phyloP scores from a whole-genome alignment of 1,140 invertebrate genomes.

The Apolygus lucorum region DNA sequence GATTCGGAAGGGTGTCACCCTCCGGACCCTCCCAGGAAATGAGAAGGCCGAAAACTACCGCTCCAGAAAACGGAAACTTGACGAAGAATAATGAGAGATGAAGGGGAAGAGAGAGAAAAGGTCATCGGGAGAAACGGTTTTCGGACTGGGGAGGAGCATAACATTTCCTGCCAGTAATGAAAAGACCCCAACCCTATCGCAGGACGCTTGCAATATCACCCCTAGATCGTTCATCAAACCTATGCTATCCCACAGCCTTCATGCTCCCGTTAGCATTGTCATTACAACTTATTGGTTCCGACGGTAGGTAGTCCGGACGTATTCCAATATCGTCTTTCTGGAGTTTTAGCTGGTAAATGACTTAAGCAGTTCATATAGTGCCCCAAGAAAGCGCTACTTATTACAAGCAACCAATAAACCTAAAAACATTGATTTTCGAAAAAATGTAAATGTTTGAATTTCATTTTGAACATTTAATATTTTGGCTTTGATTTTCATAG shows the following conservation, averaged over 20 bases:
- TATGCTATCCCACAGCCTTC: background rate
- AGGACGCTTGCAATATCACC: background rate
- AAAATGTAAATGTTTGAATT: too few relatives aligned
- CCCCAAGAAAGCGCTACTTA: too few relatives aligned
- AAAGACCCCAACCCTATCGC: background rate
- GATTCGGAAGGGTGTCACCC: too few relatives aligned
- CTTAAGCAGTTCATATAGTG: too few relatives aligned
- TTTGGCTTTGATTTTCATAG: too few relatives aligned
- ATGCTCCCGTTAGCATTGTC: background rate
- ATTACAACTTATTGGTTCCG: background rate
- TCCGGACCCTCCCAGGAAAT: background rate
- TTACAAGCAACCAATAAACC: too few relatives aligned
- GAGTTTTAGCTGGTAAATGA: too few relatives aligned
- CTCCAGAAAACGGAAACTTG: background rate
- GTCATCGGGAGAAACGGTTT: background rate
- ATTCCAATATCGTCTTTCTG: too few relatives aligned
- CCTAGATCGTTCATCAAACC: background rate
- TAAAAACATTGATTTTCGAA: too few relatives aligned
- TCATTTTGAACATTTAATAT: too few relatives aligned
- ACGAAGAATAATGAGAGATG: constrained; percentile 1
- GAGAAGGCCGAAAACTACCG: background rate
- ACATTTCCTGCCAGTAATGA: background rate
- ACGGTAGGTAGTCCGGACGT: too few relatives aligned
- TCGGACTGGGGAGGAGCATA: background rate
- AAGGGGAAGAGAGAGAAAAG: background rate